A percentile compares a stretch with the other conserved stretches of the same genome.
Conservation (phyloP, 2,888 invertebrate species). For the Plemyria rubiginata region DNA sequence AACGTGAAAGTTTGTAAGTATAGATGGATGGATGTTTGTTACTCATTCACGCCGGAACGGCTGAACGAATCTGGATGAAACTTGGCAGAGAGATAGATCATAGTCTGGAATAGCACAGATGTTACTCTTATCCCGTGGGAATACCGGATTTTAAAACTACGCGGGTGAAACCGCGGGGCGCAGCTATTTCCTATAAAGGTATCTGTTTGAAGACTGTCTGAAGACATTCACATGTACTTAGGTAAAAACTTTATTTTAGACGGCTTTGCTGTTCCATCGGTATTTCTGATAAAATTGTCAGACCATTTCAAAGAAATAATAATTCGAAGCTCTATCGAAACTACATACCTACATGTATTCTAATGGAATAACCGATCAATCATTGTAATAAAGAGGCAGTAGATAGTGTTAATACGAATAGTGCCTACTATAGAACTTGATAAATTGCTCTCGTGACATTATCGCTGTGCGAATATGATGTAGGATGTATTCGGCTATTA, state of each 20-base stretch:
- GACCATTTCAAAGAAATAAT: conserved; percentile 27
- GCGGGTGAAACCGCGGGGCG: no score
- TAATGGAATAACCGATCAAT: conserved; percentile 32
- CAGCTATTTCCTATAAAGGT: no score
- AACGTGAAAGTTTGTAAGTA: no score
- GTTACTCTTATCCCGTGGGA: no score
- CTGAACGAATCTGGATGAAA: no score
- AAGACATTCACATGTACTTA: no score
- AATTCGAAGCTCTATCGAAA: conserved; percentile 17
- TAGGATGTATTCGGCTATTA: conserved; percentile 11
- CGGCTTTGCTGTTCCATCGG: background rate
- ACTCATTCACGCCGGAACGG: no score
- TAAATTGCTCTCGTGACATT: conserved; percentile 24
- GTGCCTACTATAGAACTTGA: conserved; percentile 13
- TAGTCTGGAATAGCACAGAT: no score
- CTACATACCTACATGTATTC: conserved; percentile 19
- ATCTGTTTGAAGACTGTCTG: no score
- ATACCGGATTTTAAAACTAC: no score
- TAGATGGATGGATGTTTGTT: no score
- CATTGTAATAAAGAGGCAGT: conserved; percentile 18
- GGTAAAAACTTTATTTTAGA: background rate
- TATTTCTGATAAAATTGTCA: background rate
- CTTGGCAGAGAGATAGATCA: no score
- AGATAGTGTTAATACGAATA: conserved; percentile 23
- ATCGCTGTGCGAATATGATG: conserved; percentile 22